phyloP scores from a whole-genome alignment of 2,888 invertebrate genomes.

The Caenorhabditis drosophilae region DNA sequence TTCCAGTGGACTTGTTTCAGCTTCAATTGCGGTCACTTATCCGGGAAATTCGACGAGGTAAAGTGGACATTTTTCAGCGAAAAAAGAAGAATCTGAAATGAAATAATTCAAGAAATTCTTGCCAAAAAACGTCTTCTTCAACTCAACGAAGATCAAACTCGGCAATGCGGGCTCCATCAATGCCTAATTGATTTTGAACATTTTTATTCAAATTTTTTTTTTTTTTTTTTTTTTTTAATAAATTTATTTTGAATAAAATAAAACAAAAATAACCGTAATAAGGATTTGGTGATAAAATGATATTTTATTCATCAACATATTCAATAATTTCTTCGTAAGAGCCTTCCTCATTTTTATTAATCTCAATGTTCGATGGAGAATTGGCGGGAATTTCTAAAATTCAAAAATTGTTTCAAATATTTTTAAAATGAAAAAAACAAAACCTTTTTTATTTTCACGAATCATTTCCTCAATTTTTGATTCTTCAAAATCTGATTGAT shows the following conservation, averaged over 20 bases:
- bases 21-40: conserved; percentile 52
- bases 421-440: conserved; percentile 26
- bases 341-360: conserved; percentile 33
- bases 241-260: too few species aligned
- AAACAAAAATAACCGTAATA: too few species aligned
- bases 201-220: too few species aligned
- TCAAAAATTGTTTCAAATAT: conserved; percentile 34
- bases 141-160: conserved; percentile 19
- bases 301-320: conserved; percentile 45
- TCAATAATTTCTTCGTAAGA: conserved; percentile 39
- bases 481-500: background rate
- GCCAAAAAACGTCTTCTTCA: background rate
- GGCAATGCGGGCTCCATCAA: conserved; percentile 25
- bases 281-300: too few species aligned
- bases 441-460: too few species aligned
- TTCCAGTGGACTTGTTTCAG: conserved; percentile 37
- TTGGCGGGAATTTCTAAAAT: conserved; percentile 23
- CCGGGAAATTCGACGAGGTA: conserved; percentile 21
- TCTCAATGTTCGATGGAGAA: too few species aligned
- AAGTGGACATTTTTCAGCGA: too few species aligned
- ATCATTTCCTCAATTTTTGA: background rate
- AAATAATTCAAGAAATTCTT: background rate
- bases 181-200: conserved; percentile 36
- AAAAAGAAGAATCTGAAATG: too few species aligned
- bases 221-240: too few species aligned